Base-by-base conservation (phyloP, 2,113 vertebrate species). In the Lanius ludovicianus region DNA sequence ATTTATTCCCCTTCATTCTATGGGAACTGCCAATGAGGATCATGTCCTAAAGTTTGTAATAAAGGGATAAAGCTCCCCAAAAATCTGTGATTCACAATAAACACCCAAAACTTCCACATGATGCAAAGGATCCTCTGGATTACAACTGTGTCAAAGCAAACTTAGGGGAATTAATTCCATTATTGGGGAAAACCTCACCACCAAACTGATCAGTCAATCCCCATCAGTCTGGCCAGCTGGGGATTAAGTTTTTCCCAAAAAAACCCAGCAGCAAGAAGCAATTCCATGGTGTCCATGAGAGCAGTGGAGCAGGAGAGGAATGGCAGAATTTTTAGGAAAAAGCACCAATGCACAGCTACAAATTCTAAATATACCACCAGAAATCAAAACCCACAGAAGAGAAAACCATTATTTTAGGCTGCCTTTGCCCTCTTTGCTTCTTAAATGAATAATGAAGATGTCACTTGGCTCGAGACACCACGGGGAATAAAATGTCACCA, bases 401-500 rank as follows among this genome's bases (percentile, higher is more conserved):
- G 10, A 65, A 84, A 91, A 91, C 37, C 84, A 89, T 93, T 90
- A 77, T 92, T 96, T 97, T 80, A 89, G 87, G 89, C 69, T 55
- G 50, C 77, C 81, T 93, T 90, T 83, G 87, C 69, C 79, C 74
- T 94, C 62, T 92, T 60, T 89, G 37, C 78, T 93, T 89, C 84
- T 94, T 95, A 95, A 96, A 70, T 89, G 93, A 97, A 97, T 96
- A 97, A 98, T 95, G 92, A 97, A 97, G 95, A 97, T 68, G 80
- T 91, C 93, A 77, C 93, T 95, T 91, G 93, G 96, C 89, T 97
- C 84, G 41, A 64, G 92, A 90, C 88, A 88, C 94, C 90, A 73
- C 11, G 1, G 52, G 96, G 96, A 97, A 98, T 98, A 97, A 97
- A 97, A 98, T 96, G 96, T 97, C 94, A 98, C 93, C 63, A 31